These are phyloP conservation scores for Caenorhabditis japonica DNA, from an alignment of 2,888 invertebrate genomes.

Conservation along the genomic window DNA sequence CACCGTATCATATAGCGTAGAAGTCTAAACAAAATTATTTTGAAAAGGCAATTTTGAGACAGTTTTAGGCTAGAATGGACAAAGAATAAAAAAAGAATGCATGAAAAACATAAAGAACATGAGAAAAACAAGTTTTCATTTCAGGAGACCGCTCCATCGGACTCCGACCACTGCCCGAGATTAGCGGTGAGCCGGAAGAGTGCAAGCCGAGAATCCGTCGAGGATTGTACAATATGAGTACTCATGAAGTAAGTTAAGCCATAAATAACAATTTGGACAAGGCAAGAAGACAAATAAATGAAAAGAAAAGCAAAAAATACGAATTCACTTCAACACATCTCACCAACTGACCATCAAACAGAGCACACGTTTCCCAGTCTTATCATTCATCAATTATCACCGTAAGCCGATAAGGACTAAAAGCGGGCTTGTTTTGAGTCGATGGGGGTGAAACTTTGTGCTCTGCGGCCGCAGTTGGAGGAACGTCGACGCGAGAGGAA, in stretches of 20 bases:
- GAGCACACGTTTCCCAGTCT: too few species aligned
- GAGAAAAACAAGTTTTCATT: constrained; percentile 23
- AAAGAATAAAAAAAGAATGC: not conserved
- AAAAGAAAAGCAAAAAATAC: not conserved
- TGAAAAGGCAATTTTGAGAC: not conserved
- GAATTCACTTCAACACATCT: too few species aligned
- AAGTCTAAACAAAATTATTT: not conserved
- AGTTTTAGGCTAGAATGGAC: not conserved
- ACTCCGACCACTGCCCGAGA: constrained; percentile 23
- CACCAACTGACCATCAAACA: too few species aligned
- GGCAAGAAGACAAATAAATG: not conserved
- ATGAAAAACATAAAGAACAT: not conserved
- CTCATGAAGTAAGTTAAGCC: constrained; percentile 65
- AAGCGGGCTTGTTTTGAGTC: too few species aligned
- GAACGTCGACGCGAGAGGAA: constrained; percentile 24
- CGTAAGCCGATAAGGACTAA: too few species aligned
- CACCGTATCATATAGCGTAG: constrained; percentile 40
- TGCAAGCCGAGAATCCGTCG: constrained; percentile 75
- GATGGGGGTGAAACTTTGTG: too few species aligned
- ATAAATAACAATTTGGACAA: not conserved
- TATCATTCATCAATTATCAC: too few species aligned
- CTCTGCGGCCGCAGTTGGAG: too few species aligned
- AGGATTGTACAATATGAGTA: constrained; percentile 75
- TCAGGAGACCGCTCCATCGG: constrained; percentile 60
- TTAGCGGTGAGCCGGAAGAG: constrained; percentile 70